phyloP scores from a whole-genome alignment of 2,888 invertebrate species.

The Plagiodera versicolora region DNA sequence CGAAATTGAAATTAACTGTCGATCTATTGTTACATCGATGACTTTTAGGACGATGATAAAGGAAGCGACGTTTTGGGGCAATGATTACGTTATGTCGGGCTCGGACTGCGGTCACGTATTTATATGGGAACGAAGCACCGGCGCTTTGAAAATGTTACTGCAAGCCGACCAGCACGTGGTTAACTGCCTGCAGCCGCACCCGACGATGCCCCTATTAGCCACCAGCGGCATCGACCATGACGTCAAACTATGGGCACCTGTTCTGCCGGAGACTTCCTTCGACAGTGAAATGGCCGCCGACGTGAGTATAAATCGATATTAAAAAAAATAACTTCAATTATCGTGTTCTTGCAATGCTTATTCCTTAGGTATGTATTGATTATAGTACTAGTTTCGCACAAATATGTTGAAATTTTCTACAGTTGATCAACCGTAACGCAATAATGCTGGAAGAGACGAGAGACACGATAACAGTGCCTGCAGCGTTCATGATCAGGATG shows the following conservation, averaged over 20 bases:
- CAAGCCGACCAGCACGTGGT: constrained; percentile 83
- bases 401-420: no score
- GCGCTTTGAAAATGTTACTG: constrained; percentile 71
- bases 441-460: constrained; percentile 84
- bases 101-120: constrained; percentile 88
- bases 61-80: constrained; percentile 84
- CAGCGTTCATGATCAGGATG: constrained; percentile 82
- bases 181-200: constrained; percentile 84
- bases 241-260: constrained; percentile 80
- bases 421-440: constrained; percentile 77
- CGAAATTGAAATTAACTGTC: no score
- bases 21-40: no score
- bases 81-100: constrained; percentile 80
- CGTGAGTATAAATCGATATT: constrained; percentile 60
- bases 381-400: no score
- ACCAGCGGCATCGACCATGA: constrained; percentile 89
- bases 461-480: constrained; percentile 86
- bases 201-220: constrained; percentile 72
- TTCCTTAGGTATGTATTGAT: no score
- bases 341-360: no score
- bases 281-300: constrained; percentile 66
- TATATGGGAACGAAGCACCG: constrained; percentile 74
- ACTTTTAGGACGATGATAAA: constrained; percentile 74
- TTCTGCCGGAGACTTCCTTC: constrained; percentile 63
- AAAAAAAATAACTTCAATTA: no score